Evolutionary conservation across 2,888 invertebrate genomes (phyloP).

Genomic region (Coelogynopora nodosa): DNA sequence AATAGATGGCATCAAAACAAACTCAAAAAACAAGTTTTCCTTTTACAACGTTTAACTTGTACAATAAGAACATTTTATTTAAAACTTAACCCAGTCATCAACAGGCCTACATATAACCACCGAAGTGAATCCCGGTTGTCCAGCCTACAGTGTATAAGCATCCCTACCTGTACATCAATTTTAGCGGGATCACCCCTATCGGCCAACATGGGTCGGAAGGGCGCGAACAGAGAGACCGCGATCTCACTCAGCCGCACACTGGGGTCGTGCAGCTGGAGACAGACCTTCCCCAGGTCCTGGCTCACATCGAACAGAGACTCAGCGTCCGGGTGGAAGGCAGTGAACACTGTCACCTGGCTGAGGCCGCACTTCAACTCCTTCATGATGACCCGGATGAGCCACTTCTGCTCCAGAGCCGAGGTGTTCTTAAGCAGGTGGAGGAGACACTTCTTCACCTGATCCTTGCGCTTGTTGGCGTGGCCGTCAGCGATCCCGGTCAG

Average conservation of each 20-base stretch:
- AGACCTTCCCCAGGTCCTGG: conserved; percentile 71
- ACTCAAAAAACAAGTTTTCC: no score
- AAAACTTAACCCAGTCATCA: no score
- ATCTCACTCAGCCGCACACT: conserved; percentile 68
- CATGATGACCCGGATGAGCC: conserved; percentile 81
- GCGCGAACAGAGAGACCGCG: conserved; percentile 71
- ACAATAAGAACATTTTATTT: no score
- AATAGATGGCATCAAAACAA: no score
- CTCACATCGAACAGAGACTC: conserved; percentile 72
- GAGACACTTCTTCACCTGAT: conserved; percentile 67
- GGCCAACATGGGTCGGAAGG: conserved; percentile 83
- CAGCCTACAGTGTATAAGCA: no score
- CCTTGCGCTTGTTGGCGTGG: conserved; percentile 65
- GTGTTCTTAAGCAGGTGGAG: conserved; percentile 69
- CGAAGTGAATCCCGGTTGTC: no score
- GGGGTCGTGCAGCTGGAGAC: conserved; percentile 69
- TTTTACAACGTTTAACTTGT: no score
- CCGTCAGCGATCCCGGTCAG: conserved; percentile 73
- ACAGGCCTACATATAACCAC: no score
- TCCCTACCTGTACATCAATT: conserved; percentile 59
- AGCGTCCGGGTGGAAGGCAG: conserved; percentile 75
- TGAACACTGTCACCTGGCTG: conserved; percentile 70
- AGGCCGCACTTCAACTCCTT: conserved; percentile 77
- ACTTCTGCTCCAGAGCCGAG: conserved; percentile 76
- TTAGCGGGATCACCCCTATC: conserved; percentile 68